phyloP scores from a whole-genome alignment of 2,113 vertebrate genomes.

The Tenebrosternarchus preto region DNA sequence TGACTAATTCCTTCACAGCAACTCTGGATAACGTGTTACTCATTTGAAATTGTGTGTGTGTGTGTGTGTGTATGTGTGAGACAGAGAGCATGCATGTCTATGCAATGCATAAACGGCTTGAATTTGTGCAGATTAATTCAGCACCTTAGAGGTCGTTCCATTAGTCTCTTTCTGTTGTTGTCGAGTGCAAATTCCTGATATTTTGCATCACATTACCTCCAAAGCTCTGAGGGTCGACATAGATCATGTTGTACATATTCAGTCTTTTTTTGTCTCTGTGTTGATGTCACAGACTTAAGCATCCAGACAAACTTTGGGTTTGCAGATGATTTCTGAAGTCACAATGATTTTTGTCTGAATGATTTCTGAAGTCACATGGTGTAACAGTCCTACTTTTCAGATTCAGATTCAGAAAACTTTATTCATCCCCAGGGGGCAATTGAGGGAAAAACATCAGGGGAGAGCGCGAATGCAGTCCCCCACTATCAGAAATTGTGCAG shows the following conservation, averaged over 20 bases:
- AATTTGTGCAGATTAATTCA: conserved; percentile 33
- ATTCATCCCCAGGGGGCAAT: too few species aligned
- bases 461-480: too few species aligned
- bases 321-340: not conserved
- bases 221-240: not conserved
- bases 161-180: conserved; percentile 22
- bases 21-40: conserved; percentile 13
- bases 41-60: not conserved
- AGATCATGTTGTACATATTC: not conserved
- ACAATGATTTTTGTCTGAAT: too few species aligned
- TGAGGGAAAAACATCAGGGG: too few species aligned
- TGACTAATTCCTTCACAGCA: conserved; percentile 12
- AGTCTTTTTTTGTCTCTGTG: not conserved
- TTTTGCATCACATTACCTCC: not conserved
- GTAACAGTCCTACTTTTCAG: too few species aligned
- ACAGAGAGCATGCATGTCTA: conserved; percentile 12
- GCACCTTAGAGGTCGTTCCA: not conserved
- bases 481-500: too few species aligned
- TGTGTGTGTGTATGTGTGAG: not conserved
- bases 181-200: conserved; percentile 12
- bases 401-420: too few species aligned
- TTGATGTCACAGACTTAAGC: not conserved
- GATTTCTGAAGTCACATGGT: too few species aligned
- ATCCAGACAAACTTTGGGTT: not conserved
- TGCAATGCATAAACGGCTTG: conserved; percentile 15